These are phyloP conservation scores for Artibeus lituratus DNA, from an alignment of 2,797 vertebrate genomes.

Conservation along the genomic window DNA sequence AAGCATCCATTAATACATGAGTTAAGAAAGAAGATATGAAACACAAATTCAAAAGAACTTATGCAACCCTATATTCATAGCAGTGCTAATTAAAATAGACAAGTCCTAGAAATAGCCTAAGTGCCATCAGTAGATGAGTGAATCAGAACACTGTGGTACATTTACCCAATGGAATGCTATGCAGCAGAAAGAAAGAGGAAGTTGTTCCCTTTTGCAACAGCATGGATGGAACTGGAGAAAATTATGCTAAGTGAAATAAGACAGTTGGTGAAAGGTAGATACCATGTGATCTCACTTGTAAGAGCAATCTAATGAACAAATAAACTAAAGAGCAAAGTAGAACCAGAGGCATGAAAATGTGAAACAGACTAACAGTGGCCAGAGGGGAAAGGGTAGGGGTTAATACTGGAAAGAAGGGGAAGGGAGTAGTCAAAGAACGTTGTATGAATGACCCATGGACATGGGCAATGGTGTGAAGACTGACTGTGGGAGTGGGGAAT, in stretches of 20 bases:
- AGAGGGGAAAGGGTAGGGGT: neutral
- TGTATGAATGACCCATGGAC: neutral
- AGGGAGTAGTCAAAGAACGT: neutral
- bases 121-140: neutral
- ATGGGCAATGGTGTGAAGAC: neutral
- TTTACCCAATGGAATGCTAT: neutral
- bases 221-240: neutral
- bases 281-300: neutral
- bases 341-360: neutral
- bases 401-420: neutral
- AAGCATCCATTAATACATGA: neutral
- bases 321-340: neutral
- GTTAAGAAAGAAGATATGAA: neutral
- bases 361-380: neutral
- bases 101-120: neutral
- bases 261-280: neutral
- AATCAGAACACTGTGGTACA: neutral
- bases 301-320: neutral
- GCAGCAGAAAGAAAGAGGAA: neutral
- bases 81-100: neutral
- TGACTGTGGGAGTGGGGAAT: neutral
- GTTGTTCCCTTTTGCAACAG: neutral
- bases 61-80: neutral
- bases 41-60: neutral
- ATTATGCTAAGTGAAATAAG: neutral